phyloP scores from a whole-genome alignment of 2,888 invertebrate species.

The Fissipunctia ypsillon region DNA sequence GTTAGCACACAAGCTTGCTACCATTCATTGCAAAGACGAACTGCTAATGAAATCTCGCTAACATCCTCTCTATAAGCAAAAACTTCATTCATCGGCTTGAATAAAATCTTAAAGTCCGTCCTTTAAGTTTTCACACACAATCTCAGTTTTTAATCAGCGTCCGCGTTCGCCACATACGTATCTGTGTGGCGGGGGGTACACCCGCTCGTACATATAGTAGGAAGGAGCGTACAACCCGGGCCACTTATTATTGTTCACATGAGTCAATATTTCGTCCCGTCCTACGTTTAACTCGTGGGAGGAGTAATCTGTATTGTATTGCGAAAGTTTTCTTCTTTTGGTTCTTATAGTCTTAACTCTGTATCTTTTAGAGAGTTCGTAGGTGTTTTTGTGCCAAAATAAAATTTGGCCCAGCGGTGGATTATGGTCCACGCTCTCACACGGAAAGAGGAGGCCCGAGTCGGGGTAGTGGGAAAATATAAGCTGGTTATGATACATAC shows the following conservation, averaged over 20 bases:
- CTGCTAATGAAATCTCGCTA: slow-evolving; percentile 38
- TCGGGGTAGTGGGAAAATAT: background rate
- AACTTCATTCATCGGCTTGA: slow-evolving; percentile 45
- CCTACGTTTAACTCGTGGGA: slow-evolving; percentile 35
- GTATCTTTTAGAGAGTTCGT: background rate
- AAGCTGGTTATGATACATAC: background rate
- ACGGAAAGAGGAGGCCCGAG: background rate
- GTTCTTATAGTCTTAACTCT: slow-evolving; percentile 21
- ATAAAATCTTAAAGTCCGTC: slow-evolving; percentile 55
- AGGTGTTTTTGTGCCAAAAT: slow-evolving; percentile 5
- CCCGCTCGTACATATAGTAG: slow-evolving; percentile 28
- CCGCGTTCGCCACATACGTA: slow-evolving; percentile 43
- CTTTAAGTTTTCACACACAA: slow-evolving; percentile 45
- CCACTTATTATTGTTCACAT: slow-evolving; percentile 68
- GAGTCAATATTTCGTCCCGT: slow-evolving; percentile 60
- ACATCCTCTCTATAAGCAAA: slow-evolving; percentile 21
- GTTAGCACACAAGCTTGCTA: slow-evolving; percentile 5
- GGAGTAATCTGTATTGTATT: slow-evolving; percentile 46
- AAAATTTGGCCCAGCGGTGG: background rate
- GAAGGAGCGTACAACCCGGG: slow-evolving; percentile 35
- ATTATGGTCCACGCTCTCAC: background rate
- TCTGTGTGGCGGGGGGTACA: slow-evolving; percentile 38
- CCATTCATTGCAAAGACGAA: slow-evolving; percentile 23
- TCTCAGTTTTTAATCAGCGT: slow-evolving; percentile 55
- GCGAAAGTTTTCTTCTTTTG: slow-evolving; percentile 58